phyloP scores from a whole-genome alignment of 2,888 invertebrate species.

The Balanococcus diminutus region DNA sequence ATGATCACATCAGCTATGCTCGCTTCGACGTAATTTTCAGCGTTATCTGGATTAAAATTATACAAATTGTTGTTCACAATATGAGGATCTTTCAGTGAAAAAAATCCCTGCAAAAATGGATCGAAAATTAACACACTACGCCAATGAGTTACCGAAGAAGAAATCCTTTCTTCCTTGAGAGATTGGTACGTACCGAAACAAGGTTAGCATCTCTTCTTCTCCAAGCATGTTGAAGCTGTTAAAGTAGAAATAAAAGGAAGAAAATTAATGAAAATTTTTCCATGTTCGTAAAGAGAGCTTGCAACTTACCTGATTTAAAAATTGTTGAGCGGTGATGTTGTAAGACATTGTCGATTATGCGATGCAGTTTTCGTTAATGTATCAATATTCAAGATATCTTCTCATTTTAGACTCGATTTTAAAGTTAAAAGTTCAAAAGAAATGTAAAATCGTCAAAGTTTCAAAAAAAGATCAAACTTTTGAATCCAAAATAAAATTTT shows the following conservation, averaged over 20 bases:
- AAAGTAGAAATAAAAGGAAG: conserved; percentile 8
- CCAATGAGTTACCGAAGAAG: too few relatives aligned
- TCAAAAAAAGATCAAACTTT: not conserved
- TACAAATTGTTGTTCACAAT: conserved; percentile 73
- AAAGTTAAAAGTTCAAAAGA: not conserved
- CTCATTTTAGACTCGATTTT: not conserved
- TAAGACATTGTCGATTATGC: conserved; percentile 25
- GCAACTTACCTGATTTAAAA: conserved; percentile 38
- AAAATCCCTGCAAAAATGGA: conserved; percentile 61
- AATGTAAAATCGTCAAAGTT: not conserved
- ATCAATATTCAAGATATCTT: not conserved
- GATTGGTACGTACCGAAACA: conserved; percentile 62
- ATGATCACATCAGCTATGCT: conserved; percentile 79
- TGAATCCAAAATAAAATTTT: not conserved
- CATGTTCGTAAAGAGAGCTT: not conserved
- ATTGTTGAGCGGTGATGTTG: not conserved
- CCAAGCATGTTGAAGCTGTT: conserved; percentile 67
- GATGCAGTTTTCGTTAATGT: not conserved
- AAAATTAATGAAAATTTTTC: not conserved
- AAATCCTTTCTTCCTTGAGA: too few relatives aligned
- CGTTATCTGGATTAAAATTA: conserved; percentile 74
- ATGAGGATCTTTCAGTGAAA: conserved; percentile 76
- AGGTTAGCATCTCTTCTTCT: conserved; percentile 69
- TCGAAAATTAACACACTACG: not conserved
- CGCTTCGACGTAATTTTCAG: conserved; percentile 72